Evolutionary conservation across 2,888 invertebrate genomes (phyloP), one percentile per base, ranked within the genome.

Genomic region (Tolmerus cingulatus): DNA sequence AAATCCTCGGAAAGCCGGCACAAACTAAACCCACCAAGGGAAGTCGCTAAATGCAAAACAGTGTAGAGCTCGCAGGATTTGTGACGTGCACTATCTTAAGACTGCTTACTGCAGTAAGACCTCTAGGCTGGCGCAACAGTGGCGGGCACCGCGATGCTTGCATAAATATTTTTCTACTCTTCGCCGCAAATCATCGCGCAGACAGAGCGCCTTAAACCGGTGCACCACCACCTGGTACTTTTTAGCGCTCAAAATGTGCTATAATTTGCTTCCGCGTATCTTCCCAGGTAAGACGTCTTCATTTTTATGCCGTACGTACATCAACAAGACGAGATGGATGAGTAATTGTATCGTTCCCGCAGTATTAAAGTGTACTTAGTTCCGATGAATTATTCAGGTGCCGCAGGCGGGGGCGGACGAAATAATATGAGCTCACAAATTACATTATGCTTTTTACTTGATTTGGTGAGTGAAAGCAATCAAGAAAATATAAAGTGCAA

Each of bases 401-500:
- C 27, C 27, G 12, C 66, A 30, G 34, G 16, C 19, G 30, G 16
- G 5, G 46, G 55, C 19, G 27, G 55, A 81, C 34, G 55, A 14
- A 34, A 76, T 55, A 43, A 78, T 78, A 78, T 78, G 40, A 78
- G 78, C 81, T 81, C 55, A 30, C 81, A 81, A 81, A 81, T 81
- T 81, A 51, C 30, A 81, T 81, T 81, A 81, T 43, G 81, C 81
- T 55, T 81, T 81, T 55, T 55, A 81, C 81, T 81, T 81, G 81
- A 81, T 81, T 81, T 81, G 81, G 81, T 81, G 81, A 81, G 81
- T 81, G 81, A 81, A 81, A 81, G 51, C 55, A 81, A 81, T 81
- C 81, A 81, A 81, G 81, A 55, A 81, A 81, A 81, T 51, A 81
- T 81, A 81, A 81, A 55, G 55, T 81, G 81, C 81, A 81, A 81